A percentile compares a stretch with the other conserved stretches of the same genome.
Conservation (phyloP, 2,113 vertebrate species). For the Sisor rabdophorus region DNA sequence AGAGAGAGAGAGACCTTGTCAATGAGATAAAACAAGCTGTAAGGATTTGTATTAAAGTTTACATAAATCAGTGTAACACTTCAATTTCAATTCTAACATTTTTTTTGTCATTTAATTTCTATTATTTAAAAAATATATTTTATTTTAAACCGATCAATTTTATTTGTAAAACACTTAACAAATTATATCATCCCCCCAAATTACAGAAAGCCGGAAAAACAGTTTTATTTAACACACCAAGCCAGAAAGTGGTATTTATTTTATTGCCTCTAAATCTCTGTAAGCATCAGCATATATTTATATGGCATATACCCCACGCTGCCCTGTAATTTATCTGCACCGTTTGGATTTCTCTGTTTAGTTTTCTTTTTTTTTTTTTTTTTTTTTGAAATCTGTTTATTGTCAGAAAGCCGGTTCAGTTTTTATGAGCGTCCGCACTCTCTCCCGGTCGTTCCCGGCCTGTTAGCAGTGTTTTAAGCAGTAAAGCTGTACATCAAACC, state of each 20-base stretch:
- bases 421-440: background rate
- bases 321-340: background rate
- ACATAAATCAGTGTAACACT: background rate
- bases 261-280: background rate
- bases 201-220: background rate
- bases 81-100: background rate
- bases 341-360: background rate
- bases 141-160: background rate
- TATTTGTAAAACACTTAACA: background rate
- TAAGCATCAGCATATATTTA: background rate
- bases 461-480: constrained; percentile 30
- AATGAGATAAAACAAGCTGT: constrained; percentile 3
- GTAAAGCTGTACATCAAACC: constrained; percentile 36
- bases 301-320: too few species aligned
- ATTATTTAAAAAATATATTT: background rate
- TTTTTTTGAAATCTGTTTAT: background rate
- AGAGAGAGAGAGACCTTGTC: constrained; percentile 17
- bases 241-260: background rate
- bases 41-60: background rate
- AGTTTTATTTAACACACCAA: background rate
- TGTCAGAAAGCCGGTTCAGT: background rate
- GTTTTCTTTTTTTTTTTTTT: background rate
- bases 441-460: constrained; percentile 1
- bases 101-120: background rate
- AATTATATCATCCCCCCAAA: too few species aligned